A percentile compares a stretch with the other conserved stretches of the same genome.
These are phyloP conservation scores for Heteropelma amictum DNA, from an alignment of 2,888 invertebrate species.

Conservation along the genomic window DNA sequence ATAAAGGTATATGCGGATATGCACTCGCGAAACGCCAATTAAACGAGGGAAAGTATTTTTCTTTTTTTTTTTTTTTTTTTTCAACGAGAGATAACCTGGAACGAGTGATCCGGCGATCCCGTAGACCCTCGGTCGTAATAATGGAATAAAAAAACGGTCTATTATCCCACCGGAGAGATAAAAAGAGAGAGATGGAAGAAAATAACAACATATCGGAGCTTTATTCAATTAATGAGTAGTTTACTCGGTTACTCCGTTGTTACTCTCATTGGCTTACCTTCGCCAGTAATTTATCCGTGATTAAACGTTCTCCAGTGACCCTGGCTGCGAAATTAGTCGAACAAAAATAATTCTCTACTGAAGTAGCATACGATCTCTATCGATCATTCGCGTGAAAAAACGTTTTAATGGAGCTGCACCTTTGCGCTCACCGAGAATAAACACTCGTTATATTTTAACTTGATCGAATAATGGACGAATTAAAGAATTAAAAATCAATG, in stretches of 20 bases:
- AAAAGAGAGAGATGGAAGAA: background rate
- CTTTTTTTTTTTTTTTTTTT: conserved; percentile 3
- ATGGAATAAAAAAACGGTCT: conserved; percentile 8
- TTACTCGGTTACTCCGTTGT: conserved; percentile 25
- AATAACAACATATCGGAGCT: background rate
- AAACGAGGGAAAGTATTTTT: conserved; percentile 48
- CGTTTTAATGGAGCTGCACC: conserved; percentile 46
- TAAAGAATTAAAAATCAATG: background rate
- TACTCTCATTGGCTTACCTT: no score
- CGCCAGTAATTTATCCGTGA: conserved; percentile 30
- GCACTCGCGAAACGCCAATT: conserved; percentile 34
- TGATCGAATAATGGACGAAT: conserved; percentile 2
- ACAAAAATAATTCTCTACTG: conserved; percentile 9
- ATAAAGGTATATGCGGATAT: no score
- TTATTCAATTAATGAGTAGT: conserved; percentile 49
- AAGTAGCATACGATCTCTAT: conserved; percentile 23
- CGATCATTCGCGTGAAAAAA: conserved; percentile 48
- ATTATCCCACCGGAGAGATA: background rate
- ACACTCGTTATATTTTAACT: background rate
- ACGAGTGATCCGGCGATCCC: conserved; percentile 6
- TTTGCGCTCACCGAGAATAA: conserved; percentile 4
- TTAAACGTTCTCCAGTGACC: conserved; percentile 1
- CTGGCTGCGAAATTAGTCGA: conserved; percentile 6
- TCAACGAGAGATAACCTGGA: conserved; percentile 33
- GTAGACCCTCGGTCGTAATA: conserved; percentile 18